Evolutionary conservation across 2,888 invertebrate genomes (phyloP).

Genomic region (Mycalesis mineus): DNA sequence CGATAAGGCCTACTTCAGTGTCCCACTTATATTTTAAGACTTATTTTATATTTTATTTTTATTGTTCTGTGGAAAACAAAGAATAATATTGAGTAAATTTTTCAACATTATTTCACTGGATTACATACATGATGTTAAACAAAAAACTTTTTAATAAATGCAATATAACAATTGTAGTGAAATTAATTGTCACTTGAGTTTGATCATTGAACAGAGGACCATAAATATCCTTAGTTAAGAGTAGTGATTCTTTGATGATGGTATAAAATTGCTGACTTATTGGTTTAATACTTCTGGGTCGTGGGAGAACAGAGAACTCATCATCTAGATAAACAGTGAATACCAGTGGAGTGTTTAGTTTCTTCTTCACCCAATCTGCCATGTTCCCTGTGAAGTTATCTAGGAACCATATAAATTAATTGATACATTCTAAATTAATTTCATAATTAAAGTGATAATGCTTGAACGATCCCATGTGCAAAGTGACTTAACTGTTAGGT

Average conservation of each 20-base stretch:
- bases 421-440: no score
- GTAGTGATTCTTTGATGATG: constrained; percentile 50
- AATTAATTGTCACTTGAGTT: background rate
- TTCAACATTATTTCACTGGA: no score
- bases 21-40: no score
- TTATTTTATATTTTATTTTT: no score
- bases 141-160: background rate
- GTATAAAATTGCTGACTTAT: constrained; percentile 44
- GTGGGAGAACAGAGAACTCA: constrained; percentile 41
- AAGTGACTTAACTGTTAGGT: no score
- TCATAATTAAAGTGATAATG: no score
- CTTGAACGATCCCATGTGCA: no score
- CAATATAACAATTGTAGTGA: background rate
- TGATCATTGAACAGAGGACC: constrained; percentile 50
- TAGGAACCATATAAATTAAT: no score
- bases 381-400: constrained; percentile 58
- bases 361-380: constrained; percentile 66
- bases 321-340: constrained; percentile 53
- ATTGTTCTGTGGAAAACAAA: no score
- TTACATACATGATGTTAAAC: no score
- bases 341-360: constrained; percentile 61
- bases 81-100: no score
- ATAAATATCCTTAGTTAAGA: constrained; percentile 54
- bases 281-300: constrained; percentile 37
- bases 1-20: no score